Evolutionary conservation across 2,888 invertebrate species (phyloP), one percentile per base, ranked within the genome.

Genomic region (Eulithis testata): DNA sequence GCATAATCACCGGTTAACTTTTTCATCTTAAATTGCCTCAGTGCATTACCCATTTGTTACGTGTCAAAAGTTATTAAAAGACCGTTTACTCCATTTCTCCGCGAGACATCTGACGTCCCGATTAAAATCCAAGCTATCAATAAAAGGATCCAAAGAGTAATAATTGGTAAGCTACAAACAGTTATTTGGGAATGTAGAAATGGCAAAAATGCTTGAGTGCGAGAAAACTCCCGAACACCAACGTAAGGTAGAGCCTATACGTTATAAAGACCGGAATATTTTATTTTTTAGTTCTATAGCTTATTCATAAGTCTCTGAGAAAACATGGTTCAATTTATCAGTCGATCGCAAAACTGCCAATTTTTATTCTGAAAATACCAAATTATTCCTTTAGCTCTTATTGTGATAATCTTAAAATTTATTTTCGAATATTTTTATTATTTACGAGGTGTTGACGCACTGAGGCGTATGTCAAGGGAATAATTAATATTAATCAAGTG

Each of bases 401-500:
- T 60, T 51, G 43, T 56, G 12, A 60, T 59, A 57, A 61, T 36
- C 65, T 56, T 64, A 44, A 65, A 62, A 65, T 43, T 51, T 31
- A 31, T 59, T 37, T 54, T 50, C 44, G 36, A 53, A 37, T 63
- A 40, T 49, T 21, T 43, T 64, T 69, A 45, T 54, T 55, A 37
- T 51, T 53, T 47, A 64, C 50, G 31, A 57, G 31, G 58, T 54
- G 49, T 57, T 47, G 60, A 62, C 61, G 53, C 55, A 53, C 61
- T 64, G 60, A 57, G 57, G 63, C 69, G 60, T 69, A 68, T 62
- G 68, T 75, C 73, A 74, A 71, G 74, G 37, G 64, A 74, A 79
- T 78, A 82, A 83, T 84, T 82, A 83, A 82, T 84, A 82, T 78
- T 82, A 76, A 81, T 79, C 82, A 79, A 63, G 60, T 71, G 80